phyloP scores from a whole-genome alignment of 2,797 vertebrate genomes.

The Characodon lateralis region DNA sequence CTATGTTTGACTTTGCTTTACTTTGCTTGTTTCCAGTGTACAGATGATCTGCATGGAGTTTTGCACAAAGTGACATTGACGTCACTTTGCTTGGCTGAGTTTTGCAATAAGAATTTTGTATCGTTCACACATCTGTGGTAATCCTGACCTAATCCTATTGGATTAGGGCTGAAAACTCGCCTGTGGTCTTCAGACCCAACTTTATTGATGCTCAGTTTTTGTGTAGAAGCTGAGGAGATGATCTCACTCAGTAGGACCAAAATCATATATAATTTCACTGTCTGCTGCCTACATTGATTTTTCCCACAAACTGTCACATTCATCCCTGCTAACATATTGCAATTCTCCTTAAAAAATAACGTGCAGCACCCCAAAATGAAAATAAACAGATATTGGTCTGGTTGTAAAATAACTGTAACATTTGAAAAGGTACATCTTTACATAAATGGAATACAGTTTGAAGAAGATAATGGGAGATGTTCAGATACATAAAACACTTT shows the following conservation, averaged over 20 bases:
- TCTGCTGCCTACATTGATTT: slow-evolving; percentile 23
- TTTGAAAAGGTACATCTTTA: slow-evolving; percentile 16
- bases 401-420: slow-evolving; percentile 1
- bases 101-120: slow-evolving; percentile 36
- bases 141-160: slow-evolving; percentile 36
- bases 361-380: neutral
- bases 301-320: slow-evolving; percentile 9
- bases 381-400: slow-evolving; percentile 10
- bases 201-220: slow-evolving; percentile 43
- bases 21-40: slow-evolving; percentile 30
- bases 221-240: slow-evolving; percentile 32
- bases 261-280: slow-evolving; percentile 39
- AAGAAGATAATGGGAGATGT: slow-evolving; percentile 4
- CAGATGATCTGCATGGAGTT: slow-evolving; percentile 23
- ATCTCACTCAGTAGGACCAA: slow-evolving; percentile 19
- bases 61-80: slow-evolving; percentile 24
- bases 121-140: slow-evolving; percentile 53
- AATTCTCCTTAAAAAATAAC: slow-evolving; percentile 14
- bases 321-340: slow-evolving; percentile 14
- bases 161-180: slow-evolving; percentile 34
- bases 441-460: slow-evolving; percentile 25
- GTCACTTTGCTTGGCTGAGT: slow-evolving; percentile 28
- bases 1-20: neutral
- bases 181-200: slow-evolving; percentile 23
- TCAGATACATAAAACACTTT: slow-evolving; percentile 29